phyloP scores from a whole-genome alignment of 2,797 vertebrate species.

The Leptatherina wallacei region DNA sequence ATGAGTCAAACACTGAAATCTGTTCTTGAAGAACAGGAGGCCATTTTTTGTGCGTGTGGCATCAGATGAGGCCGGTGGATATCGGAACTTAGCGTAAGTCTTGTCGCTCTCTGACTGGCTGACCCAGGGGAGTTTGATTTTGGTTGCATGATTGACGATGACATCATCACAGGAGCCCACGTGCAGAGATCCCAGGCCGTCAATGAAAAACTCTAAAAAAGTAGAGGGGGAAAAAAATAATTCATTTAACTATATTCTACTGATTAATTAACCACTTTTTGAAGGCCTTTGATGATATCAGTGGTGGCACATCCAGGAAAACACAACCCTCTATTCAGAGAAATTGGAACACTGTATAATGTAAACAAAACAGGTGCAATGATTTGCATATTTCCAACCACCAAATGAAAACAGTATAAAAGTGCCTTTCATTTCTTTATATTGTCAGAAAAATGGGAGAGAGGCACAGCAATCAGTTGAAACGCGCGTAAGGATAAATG shows the following conservation, averaged over 20 bases:
- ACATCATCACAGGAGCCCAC: slow-evolving; percentile 94
- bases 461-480: neutral
- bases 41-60: slow-evolving; percentile 83
- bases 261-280: neutral
- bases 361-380: neutral
- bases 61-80: slow-evolving; percentile 84
- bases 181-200: slow-evolving; percentile 91
- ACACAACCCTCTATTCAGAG: neutral
- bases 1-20: slow-evolving; percentile 90
- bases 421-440: neutral
- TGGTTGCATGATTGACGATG: slow-evolving; percentile 91
- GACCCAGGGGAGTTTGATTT: slow-evolving; percentile 91
- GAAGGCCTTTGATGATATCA: neutral
- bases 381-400: neutral
- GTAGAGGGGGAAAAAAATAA: neutral
- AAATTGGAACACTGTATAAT: neutral
- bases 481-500: neutral
- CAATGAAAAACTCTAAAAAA: slow-evolving; percentile 87
- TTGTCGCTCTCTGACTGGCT: slow-evolving; percentile 86
- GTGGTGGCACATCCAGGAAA: neutral
- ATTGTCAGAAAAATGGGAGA: neutral
- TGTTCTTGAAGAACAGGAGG: slow-evolving; percentile 94
- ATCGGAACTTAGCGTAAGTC: slow-evolving; percentile 89
- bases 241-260: neutral
- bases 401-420: neutral